phyloP scores from a whole-genome alignment of 1,140 invertebrate genomes.

The Coptotermes formosanus region DNA sequence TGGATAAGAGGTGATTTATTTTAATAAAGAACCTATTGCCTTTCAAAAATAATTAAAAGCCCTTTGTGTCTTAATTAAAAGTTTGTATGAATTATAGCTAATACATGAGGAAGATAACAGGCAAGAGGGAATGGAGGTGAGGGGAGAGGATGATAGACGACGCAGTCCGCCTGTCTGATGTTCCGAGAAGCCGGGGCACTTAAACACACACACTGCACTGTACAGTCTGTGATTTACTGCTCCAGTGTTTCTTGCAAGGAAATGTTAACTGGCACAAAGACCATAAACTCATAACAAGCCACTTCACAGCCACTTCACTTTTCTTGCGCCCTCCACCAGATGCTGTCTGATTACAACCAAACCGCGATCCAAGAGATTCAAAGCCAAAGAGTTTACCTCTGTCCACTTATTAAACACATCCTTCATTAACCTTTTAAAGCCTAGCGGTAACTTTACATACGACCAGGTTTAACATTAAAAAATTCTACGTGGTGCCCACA shows the following conservation, averaged over 20 bases:
- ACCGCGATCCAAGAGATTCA: too few relatives aligned
- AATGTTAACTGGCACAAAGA: not conserved
- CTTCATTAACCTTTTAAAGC: too few relatives aligned
- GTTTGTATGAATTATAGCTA: not conserved
- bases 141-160: not conserved
- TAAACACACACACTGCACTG: not conserved
- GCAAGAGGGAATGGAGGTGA: not conserved
- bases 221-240: not conserved
- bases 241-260: not conserved
- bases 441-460: too few relatives aligned
- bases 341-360: too few relatives aligned
- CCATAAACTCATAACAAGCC: not conserved
- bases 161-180: too few relatives aligned
- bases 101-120: not conserved
- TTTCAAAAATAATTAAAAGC: not conserved
- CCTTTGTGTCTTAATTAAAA: slow-evolving; percentile 11
- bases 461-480: too few relatives aligned
- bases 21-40: not conserved
- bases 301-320: not conserved
- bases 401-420: too few relatives aligned
- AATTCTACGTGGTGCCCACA: too few relatives aligned
- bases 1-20: not conserved
- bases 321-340: too few relatives aligned
- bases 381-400: too few relatives aligned
- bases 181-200: not conserved